phyloP scores from a whole-genome alignment of 2,797 vertebrate genomes.

The Serranus cabrilla region DNA sequence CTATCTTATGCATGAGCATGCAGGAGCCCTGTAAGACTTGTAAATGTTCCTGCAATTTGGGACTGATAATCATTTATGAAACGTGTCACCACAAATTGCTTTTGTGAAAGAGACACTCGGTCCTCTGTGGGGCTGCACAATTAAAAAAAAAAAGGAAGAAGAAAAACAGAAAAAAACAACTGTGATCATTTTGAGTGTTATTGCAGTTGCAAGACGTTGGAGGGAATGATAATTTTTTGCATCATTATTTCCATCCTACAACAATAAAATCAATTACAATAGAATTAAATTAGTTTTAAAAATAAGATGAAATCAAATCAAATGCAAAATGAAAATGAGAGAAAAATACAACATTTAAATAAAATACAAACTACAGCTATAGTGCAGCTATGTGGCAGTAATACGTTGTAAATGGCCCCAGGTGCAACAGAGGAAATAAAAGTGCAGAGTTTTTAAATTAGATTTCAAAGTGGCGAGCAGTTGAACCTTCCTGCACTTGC shows the following conservation, averaged over 20 bases:
- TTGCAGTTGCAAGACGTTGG: too few species aligned
- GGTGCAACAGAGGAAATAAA: neutral
- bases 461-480: neutral
- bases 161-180: too few species aligned
- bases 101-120: neutral
- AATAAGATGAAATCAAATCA: neutral
- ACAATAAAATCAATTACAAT: neutral
- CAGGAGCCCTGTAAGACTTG: neutral
- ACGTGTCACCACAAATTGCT: neutral
- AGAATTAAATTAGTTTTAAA: neutral
- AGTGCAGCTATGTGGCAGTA: neutral
- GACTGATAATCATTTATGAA: constrained; percentile 7
- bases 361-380: neutral
- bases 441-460: neutral
- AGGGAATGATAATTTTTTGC: too few species aligned
- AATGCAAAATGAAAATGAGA: neutral
- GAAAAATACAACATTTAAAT: neutral
- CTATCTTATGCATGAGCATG: constrained; percentile 2
- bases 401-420: neutral
- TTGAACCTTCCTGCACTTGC: neutral
- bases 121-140: neutral
- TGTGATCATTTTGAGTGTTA: too few species aligned
- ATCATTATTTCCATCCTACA: too few species aligned
- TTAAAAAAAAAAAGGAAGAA: too few species aligned
- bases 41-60: constrained; percentile 1